Conservation (phyloP, 2,888 invertebrate genomes). For the Archips crataeganus region DNA sequence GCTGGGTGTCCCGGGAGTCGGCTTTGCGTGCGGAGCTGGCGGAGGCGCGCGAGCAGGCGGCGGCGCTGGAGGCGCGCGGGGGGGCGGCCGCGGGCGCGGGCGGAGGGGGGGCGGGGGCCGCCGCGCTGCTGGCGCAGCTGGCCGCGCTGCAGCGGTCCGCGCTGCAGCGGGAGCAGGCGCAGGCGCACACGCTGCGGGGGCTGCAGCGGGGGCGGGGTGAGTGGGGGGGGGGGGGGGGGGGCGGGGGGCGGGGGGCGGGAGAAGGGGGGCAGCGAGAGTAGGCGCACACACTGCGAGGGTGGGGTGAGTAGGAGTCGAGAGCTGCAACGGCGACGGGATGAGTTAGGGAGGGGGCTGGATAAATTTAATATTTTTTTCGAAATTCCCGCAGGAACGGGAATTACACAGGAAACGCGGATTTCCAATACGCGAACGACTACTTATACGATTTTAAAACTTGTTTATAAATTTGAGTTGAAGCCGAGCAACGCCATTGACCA, state of each 20-base stretch:
- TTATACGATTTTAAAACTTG: no score
- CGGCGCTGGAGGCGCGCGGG: slow-evolving; percentile 52
- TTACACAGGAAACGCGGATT: no score
- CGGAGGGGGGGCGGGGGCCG: slow-evolving; percentile 55
- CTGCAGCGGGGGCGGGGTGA: slow-evolving; percentile 52
- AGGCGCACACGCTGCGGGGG: slow-evolving; percentile 48
- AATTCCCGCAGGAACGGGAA: no score
- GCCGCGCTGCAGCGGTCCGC: slow-evolving; percentile 68
- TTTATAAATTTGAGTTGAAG: no score
- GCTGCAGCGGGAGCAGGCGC: slow-evolving; percentile 62
- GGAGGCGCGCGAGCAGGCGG: slow-evolving; percentile 58
- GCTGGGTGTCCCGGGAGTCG: slow-evolving; percentile 72
- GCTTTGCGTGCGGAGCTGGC: slow-evolving; percentile 66
- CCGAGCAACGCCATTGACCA: no score
- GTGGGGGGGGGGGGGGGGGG: slow-evolving; percentile 34
- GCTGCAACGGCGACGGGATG: no score
- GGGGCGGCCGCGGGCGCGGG: slow-evolving; percentile 58
- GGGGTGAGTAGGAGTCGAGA: no score
- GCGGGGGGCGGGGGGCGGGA: slow-evolving; percentile 52
- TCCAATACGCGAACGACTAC: no score
- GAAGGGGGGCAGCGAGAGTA: no score
- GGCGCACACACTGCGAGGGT: no score
- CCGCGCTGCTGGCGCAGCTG: slow-evolving; percentile 63
- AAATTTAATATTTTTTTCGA: no score
- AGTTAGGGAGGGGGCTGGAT: no score